Evolutionary conservation across 2,888 invertebrate species (phyloP), one percentile per base, ranked within the genome.

Genomic region (Hypena proboscidalis): DNA sequence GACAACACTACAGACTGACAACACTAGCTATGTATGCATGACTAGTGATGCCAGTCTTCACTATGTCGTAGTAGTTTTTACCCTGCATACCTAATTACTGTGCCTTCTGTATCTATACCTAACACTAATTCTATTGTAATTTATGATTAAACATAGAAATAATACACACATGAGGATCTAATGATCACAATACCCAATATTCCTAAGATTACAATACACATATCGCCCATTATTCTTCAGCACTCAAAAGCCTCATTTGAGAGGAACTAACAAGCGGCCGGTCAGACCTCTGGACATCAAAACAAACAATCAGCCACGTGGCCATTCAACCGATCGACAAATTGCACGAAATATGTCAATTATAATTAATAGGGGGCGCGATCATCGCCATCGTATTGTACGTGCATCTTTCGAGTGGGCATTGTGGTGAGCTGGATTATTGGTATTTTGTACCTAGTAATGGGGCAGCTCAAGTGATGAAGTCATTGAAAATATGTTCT

Each of bases 261-360:
- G 74, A 66, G 65, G 57, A 30, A 55, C 74, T 73, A 77, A 77
- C 67, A 75, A 75, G 66, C 54, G 64, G 63, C 46, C 54, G 77
- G 77, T 74, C 60, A 68, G 67, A 63, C 78, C 83, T 78, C 64
- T 76, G 85, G 82, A 86, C 88, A 89, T 87, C 87, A 84, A 86
- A 86, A 87, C 85, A 89, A 89, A 89, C 85, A 89, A 63, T 49
- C 43, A 39, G 82, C 60, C 88, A 86, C 88, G 88, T 80, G 88
- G 59, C 85, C 76, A 72, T 72, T 77, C 57, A 72, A 71, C 68
- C 59, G 67, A 31, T 78, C 76, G 80, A 86, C 88, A 85, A 86
- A 86, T 87, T 85, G 83, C 75, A 80, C 77, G 85, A 83, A 89
- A 89, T 88, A 88, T 89, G 89, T 89, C 89, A 89, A 89, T 88